A percentile compares a stretch with the other conserved stretches of the same genome.
These are phyloP conservation scores for Paramormyrops kingsleyae DNA, from an alignment of 2,113 vertebrate genomes.

Conservation along the genomic window DNA sequence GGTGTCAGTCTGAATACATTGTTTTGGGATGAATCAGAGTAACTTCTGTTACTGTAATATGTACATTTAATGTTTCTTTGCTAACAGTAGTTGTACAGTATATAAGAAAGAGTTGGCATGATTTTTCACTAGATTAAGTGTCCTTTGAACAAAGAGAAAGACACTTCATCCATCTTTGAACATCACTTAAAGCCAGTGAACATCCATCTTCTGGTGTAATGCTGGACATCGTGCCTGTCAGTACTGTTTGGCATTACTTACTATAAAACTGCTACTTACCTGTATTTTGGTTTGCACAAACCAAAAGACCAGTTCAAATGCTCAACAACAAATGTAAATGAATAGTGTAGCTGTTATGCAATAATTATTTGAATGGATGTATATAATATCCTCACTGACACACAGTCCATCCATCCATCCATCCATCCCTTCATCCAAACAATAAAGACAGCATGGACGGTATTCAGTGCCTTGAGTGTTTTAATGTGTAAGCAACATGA, in stretches of 20 bases:
- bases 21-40: not conserved
- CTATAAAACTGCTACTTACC: not conserved
- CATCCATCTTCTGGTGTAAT: not conserved
- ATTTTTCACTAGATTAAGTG: not conserved
- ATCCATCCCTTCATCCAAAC: not conserved
- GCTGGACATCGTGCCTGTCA: not conserved
- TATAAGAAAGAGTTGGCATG: not conserved
- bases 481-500: slow-evolving; percentile 30
- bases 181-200: not conserved
- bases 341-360: not conserved
- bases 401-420: not conserved
- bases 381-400: not conserved
- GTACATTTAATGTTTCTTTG: not conserved
- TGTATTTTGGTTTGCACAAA: not conserved
- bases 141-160: not conserved
- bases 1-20: not conserved
- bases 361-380: not conserved
- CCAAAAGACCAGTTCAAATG: not conserved
- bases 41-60: not conserved
- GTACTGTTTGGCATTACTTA: not conserved
- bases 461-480: slow-evolving; percentile 27
- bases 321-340: not conserved
- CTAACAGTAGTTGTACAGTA: not conserved
- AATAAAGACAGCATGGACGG: slow-evolving; percentile 21
- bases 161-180: not conserved